A percentile compares a stretch with the other conserved stretches of the same genome.
These are phyloP conservation scores for Dendrocincla tyrannina DNA, from an alignment of 2,797 vertebrate species.

Conservation along the genomic window DNA sequence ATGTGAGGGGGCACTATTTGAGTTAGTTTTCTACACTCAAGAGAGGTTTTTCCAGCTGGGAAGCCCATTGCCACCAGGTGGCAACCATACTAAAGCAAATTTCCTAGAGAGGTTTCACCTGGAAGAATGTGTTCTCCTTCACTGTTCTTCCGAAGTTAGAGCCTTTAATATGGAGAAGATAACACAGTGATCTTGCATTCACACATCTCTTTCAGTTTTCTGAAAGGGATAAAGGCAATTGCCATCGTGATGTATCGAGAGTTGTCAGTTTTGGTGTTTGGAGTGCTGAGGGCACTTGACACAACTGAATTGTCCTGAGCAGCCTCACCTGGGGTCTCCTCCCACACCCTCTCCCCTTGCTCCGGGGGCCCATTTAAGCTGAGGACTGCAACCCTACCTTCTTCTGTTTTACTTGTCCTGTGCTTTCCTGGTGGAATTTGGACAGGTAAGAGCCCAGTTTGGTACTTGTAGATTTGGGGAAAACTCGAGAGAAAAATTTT, in stretches of 20 bases:
- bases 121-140: background rate
- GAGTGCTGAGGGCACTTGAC: too few species aligned
- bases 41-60: background rate
- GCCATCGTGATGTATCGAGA: rapidly evolving
- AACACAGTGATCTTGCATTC: background rate
- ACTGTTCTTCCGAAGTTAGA: background rate
- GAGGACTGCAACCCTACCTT: background rate
- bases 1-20: background rate
- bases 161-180: background rate
- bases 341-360: background rate
- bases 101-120: background rate
- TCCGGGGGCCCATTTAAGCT: background rate
- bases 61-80: constrained; percentile 9
- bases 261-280: background rate
- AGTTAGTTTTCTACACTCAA: background rate
- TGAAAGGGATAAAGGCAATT: background rate
- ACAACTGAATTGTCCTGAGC: background rate
- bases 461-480: background rate
- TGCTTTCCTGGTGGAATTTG: background rate
- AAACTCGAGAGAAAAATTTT: background rate
- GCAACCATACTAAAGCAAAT: background rate
- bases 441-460: rapidly evolving
- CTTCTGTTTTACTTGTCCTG: background rate
- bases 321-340: background rate
- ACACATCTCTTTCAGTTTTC: background rate